Evolutionary conservation across 1,140 invertebrate genomes (phyloP).

Genomic region (Psix sp.): DNA sequence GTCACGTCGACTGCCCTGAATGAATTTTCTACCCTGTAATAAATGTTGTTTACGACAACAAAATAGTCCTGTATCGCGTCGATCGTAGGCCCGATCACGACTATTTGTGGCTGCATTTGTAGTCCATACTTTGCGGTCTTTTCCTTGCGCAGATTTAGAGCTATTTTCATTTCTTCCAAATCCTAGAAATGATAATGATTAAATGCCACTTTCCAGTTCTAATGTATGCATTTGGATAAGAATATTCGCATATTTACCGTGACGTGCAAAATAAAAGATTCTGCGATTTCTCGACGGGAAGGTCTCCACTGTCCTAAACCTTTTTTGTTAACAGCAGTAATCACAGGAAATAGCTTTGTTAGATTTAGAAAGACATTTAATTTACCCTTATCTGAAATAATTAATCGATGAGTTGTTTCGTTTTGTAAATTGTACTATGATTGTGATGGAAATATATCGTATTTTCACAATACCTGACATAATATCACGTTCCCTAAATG

Average conservation of each 20-base stretch:
- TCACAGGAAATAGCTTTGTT: conserved; percentile 43
- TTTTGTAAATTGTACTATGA: no score
- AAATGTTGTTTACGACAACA: conserved; percentile 42
- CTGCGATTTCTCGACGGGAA: conserved; percentile 37
- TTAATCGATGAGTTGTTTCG: no score
- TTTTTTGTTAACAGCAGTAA: conserved; percentile 46
- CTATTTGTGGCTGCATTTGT: conserved; percentile 48
- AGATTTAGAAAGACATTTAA: conserved; percentile 40
- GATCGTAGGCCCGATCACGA: conserved; percentile 25
- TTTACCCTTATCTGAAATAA: conserved; percentile 39
- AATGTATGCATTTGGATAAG: no score
- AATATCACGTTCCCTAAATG: conserved; percentile 33
- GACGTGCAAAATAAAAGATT: conserved; percentile 41
- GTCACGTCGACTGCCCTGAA: conserved; percentile 45
- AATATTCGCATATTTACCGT: conserved; percentile 21
- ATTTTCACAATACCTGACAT: conserved; percentile 46
- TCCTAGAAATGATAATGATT: conserved; percentile 24
- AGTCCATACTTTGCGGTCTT: conserved; percentile 46
- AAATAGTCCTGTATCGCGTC: conserved; percentile 38
- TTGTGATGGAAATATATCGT: no score
- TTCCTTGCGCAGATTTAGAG: conserved; percentile 37
- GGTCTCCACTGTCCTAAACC: conserved; percentile 48
- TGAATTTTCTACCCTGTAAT: conserved; percentile 34
- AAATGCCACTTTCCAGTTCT: neutral
- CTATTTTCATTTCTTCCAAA: conserved; percentile 26